A percentile compares a stretch with the other conserved stretches of the same genome.
Conservation (phyloP, 2,797 vertebrate species). For the Threskiornis aethiopicus region DNA sequence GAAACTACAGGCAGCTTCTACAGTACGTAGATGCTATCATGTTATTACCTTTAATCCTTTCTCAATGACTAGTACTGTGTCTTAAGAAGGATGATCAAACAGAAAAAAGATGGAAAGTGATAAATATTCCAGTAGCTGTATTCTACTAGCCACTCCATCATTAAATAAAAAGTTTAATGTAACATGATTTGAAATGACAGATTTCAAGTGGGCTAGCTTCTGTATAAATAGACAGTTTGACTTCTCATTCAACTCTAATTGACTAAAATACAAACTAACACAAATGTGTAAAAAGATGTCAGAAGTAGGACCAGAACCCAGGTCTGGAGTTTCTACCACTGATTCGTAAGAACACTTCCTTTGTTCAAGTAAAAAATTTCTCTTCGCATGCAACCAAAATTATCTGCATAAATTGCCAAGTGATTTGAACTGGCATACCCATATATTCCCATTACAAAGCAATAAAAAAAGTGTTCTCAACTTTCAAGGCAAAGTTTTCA, state of each 20-base stretch:
- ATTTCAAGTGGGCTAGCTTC: neutral
- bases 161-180: neutral
- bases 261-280: slow-evolving; percentile 38
- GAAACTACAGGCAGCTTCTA: neutral
- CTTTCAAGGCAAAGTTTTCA: slow-evolving; percentile 24
- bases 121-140: neutral
- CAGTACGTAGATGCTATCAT: neutral
- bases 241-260: neutral
- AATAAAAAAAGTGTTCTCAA: slow-evolving; percentile 26
- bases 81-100: neutral
- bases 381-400: slow-evolving; percentile 8
- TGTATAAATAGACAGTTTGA: slow-evolving; percentile 11
- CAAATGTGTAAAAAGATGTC: slow-evolving; percentile 47
- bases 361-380: slow-evolving; percentile 50
- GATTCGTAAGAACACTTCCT: slow-evolving; percentile 54
- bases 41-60: neutral
- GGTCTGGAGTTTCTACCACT: slow-evolving; percentile 42
- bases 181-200: neutral
- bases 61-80: neutral
- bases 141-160: neutral
- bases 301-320: slow-evolving; percentile 47
- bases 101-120: neutral
- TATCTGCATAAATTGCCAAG: slow-evolving; percentile 12
- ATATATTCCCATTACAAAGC: slow-evolving; percentile 32
- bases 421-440: neutral